Conservation (phyloP, 2,797 vertebrate species). For the Sitta carolinensis region DNA sequence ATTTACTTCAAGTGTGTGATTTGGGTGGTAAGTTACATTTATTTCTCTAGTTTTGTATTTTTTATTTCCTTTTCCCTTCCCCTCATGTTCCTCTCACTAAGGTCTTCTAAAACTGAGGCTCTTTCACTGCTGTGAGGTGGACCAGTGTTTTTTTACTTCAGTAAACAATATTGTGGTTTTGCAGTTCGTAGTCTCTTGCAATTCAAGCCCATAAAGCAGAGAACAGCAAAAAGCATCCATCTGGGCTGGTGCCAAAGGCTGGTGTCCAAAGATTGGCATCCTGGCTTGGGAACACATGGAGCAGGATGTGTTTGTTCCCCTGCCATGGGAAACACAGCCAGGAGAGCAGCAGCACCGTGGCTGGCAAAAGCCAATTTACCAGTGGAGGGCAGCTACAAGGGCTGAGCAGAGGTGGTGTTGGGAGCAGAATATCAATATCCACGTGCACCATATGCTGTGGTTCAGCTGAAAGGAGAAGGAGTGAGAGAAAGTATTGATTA, state of each 20-base stretch:
- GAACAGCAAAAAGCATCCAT: background rate
- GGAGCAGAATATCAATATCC: background rate
- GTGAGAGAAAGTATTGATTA: background rate
- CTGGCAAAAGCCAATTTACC: background rate
- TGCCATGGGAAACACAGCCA: background rate
- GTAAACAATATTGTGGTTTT: background rate
- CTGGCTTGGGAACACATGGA: background rate
- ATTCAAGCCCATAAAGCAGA: background rate
- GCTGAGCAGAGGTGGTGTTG: background rate
- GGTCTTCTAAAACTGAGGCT: background rate
- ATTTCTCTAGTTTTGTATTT: background rate
- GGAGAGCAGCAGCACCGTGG: background rate
- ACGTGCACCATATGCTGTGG: background rate
- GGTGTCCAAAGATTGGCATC: slow-evolving; percentile 31
- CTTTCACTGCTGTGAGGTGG: background rate
- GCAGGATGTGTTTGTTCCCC: background rate
- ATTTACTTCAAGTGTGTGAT: background rate
- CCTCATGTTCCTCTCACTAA: fast-evolving
- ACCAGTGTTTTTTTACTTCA: background rate
- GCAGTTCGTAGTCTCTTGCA: background rate
- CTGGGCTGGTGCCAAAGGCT: slow-evolving; percentile 32
- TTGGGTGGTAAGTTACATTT: background rate
- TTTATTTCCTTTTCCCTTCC: background rate
- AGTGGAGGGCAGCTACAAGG: background rate
- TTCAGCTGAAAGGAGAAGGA: background rate